Base-by-base conservation (phyloP, 2,888 invertebrate genomes). In the Atherix ibis region DNA sequence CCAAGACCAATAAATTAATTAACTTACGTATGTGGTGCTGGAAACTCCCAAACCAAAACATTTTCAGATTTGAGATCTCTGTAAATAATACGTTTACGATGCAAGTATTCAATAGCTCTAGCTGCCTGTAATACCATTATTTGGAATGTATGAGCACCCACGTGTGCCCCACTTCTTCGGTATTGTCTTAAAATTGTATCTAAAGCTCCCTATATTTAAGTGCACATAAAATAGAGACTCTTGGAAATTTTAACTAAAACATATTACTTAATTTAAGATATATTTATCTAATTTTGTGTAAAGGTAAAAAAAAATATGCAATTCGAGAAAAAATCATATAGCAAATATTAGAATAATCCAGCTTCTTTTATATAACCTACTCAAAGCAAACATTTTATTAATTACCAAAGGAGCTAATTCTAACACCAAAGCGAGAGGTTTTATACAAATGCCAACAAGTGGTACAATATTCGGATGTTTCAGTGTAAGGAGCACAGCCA, bases 21-120 rank as follows among this genome's bases (percentile, higher is more conserved):
- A 18, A 39, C 63, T 62, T 27, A 56, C 56, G 46, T 45, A 44
- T 59, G 60, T 0, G 91, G 82, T 15, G 72, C 66, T 0, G 97
- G 95, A 65, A 97, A 76, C 43, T 82, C 73, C 97, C 97, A 98
- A n/a, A 95, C 95, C 3, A 98, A 63, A 27, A 98, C 92, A 64
- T 98, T 98, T 58, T 97, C 97, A 0, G 92, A 88, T 67, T 98
- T 85, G 0, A 58, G 48, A 44, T 62, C 61, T 0, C 61, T 67
- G 58, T 97, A 97, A 43, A 98, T 89, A 26, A 98, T 89, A 41
- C 84, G 76, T 39, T 82, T 75, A 8, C 84, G 77, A 63, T 98
- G 98, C 16, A 98, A 67, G 62, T 97, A 97, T 58, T 92, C 92
- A 15, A 97, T 70, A 3, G 97, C 95, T 48, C 89, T 78, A 1